Conservation (phyloP, 2,888 invertebrate species). For the Parnassius smintheus region DNA sequence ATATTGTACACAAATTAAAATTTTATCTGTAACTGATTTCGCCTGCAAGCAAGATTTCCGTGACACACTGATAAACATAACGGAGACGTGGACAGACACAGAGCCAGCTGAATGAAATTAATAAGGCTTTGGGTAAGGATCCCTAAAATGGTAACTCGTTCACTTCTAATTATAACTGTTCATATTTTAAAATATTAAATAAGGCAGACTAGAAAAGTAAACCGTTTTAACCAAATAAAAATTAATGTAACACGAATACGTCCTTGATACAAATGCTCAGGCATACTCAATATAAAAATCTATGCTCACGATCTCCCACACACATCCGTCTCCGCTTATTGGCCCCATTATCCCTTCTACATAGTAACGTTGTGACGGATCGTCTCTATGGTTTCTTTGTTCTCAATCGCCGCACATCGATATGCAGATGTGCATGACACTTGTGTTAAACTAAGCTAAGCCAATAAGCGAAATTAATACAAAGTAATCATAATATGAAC, state of each 20-base stretch:
- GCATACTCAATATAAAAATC: constrained; percentile 24
- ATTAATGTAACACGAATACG: background rate
- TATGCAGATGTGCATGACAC: constrained; percentile 16
- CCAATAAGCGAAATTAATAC: background rate
- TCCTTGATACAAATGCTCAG: constrained; percentile 20
- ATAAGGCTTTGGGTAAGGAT: too few relatives aligned
- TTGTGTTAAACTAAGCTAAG: background rate
- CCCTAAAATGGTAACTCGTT: too few relatives aligned
- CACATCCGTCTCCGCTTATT: constrained; percentile 23
- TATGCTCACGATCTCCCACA: constrained; percentile 24
- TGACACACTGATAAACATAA: too few relatives aligned
- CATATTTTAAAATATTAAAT: too few relatives aligned
- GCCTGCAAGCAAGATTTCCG: too few relatives aligned
- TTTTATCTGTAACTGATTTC: too few relatives aligned
- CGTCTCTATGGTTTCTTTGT: constrained; percentile 25
- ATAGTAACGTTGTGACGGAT: constrained; percentile 12
- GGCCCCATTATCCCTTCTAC: constrained; percentile 23
- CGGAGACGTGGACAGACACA: too few relatives aligned
- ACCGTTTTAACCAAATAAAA: background rate
- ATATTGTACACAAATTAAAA: too few relatives aligned
- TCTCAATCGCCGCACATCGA: constrained; percentile 7
- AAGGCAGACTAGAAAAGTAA: too few relatives aligned
- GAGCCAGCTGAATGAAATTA: too few relatives aligned
- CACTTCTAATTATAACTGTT: too few relatives aligned
- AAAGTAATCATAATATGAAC: background rate